Conservation (phyloP, 2,797 vertebrate species). For the Muraenolepis orangiensis region DNA sequence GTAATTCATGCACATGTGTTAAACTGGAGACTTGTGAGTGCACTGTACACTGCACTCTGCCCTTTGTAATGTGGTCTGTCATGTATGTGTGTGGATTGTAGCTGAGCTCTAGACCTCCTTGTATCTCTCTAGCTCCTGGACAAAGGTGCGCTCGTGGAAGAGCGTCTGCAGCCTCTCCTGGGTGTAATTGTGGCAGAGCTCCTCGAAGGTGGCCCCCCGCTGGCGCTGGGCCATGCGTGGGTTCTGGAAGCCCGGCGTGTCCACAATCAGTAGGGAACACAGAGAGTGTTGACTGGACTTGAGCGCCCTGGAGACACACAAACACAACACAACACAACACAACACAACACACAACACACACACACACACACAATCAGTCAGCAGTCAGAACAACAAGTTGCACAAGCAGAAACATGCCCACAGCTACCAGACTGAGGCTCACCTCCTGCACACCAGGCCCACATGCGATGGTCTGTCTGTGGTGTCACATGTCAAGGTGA, state of each 20-base stretch:
- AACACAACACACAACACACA: not conserved
- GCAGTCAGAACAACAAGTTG: not conserved
- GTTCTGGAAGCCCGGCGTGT: constrained; percentile 96
- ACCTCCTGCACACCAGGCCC: not conserved
- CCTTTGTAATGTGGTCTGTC: not conserved
- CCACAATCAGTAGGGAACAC: constrained; percentile 92
- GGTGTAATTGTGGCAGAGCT: constrained; percentile 96
- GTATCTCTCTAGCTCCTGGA: constrained; percentile 90
- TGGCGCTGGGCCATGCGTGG: constrained; percentile 80
- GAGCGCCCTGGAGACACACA: constrained; percentile 79
- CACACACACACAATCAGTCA: not conserved
- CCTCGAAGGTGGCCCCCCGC: constrained; percentile 91
- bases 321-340: not conserved
- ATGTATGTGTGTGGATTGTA: not conserved
- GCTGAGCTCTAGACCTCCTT: constrained; percentile 84
- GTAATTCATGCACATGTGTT: not conserved
- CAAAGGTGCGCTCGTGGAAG: constrained; percentile 90
- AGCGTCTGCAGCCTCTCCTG: constrained; percentile 94
- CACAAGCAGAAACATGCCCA: not conserved
- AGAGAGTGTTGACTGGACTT: constrained; percentile 95
- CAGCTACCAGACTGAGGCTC: not conserved
- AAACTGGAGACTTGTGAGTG: too few relatives aligned
- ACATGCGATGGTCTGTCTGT: not conserved
- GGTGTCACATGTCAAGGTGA: not conserved
- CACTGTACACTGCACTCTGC: too few relatives aligned